Conservation (phyloP, 2,113 vertebrate genomes). For the Chaetura pelagica region DNA sequence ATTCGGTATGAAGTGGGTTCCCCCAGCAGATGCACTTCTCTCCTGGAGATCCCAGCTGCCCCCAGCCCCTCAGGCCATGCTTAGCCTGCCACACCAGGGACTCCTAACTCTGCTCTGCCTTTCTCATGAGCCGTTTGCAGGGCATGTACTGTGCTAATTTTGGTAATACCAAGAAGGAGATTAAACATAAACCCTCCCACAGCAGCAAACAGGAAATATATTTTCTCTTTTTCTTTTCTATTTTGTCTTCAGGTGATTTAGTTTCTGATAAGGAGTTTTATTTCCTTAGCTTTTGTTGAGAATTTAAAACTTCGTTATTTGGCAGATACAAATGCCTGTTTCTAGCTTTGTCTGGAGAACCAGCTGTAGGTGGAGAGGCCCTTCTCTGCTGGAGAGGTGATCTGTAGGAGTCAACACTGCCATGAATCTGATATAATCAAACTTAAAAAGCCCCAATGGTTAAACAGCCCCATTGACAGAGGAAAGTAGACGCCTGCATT, state of each 20-base stretch:
- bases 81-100: neutral
- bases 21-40: neutral
- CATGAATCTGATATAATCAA: neutral
- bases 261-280: neutral
- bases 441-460: neutral
- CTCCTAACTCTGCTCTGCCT: neutral
- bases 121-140: neutral
- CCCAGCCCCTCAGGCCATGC: accelerated
- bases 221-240: neutral
- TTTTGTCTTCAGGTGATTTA: neutral
- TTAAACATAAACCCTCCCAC: neutral
- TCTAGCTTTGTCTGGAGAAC: neutral
- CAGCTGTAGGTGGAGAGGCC: neutral
- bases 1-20: accelerated
- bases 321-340: neutral
- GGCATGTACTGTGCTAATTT: neutral
- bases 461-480: neutral
- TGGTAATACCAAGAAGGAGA: neutral
- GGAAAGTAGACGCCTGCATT: neutral
- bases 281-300: neutral
- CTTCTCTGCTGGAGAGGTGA: neutral
- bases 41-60: neutral
- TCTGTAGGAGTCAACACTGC: neutral
- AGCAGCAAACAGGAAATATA: neutral
- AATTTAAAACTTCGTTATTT: neutral